A percentile compares a stretch with the other conserved stretches of the same genome.
Evolutionary conservation across 2,888 invertebrate genomes (phyloP).

Genomic region (Apamea monoglypha): DNA sequence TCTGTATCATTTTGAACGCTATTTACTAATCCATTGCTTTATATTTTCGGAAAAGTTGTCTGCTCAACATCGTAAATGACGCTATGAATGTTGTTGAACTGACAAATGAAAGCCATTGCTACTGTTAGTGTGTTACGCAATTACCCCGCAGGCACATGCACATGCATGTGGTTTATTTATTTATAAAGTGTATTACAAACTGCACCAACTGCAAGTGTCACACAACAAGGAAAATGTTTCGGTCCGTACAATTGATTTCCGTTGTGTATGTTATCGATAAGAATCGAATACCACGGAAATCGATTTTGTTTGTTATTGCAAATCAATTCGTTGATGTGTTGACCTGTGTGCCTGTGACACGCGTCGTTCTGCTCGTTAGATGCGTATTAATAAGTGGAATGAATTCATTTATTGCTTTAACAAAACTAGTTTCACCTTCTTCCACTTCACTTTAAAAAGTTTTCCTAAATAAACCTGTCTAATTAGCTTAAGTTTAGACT

Average conservation of each 20-base stretch:
- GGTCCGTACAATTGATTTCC: slow-evolving; percentile 53
- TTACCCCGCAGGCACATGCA: neutral
- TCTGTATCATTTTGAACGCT: neutral
- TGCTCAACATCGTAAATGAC: neutral
- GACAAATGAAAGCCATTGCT: neutral
- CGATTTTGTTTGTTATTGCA: slow-evolving; percentile 38
- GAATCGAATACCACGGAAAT: slow-evolving; percentile 33
- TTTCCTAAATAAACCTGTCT: neutral
- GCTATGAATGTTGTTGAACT: neutral
- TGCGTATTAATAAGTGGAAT: neutral
- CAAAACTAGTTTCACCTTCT: neutral
- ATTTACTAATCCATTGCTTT: neutral
- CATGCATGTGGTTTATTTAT: slow-evolving; percentile 10
- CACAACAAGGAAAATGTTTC: slow-evolving; percentile 56
- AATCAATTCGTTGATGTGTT: slow-evolving; percentile 34
- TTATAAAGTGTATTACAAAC: slow-evolving; percentile 24
- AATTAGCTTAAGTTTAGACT: neutral
- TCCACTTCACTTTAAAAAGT: neutral
- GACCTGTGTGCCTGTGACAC: neutral
- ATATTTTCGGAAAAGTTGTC: neutral
- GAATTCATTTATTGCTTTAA: neutral
- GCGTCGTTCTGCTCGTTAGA: slow-evolving; percentile 11
- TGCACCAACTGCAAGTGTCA: slow-evolving; percentile 13
- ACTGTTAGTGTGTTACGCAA: neutral
- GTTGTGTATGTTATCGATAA: slow-evolving; percentile 46